Evolutionary conservation across 2,797 vertebrate species (phyloP).

Genomic region (Smutsia gigantea): DNA sequence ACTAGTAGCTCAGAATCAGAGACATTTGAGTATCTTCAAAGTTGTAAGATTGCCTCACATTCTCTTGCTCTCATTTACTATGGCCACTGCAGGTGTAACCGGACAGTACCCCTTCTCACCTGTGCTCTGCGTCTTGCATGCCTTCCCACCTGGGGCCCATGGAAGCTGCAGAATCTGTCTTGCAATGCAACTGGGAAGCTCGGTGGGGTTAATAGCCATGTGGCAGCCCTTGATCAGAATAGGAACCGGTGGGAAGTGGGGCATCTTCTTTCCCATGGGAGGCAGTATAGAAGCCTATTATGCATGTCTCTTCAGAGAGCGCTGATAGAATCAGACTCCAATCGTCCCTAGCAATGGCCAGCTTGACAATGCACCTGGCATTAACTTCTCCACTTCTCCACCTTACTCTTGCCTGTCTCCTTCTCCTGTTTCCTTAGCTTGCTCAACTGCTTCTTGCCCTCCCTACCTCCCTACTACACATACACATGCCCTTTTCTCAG

Average conservation of each 20-base stretch:
- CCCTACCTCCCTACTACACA: background rate
- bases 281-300: background rate
- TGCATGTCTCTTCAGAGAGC: background rate
- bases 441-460: background rate
- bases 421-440: background rate
- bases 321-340: background rate
- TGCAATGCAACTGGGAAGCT: background rate
- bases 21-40: background rate
- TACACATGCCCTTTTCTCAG: background rate
- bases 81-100: too few relatives aligned
- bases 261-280: background rate
- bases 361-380: background rate
- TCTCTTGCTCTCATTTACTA: background rate
- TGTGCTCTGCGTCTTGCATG: too few relatives aligned
- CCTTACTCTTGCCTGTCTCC: background rate
- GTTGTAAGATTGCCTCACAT: background rate
- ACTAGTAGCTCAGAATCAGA: background rate
- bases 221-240: background rate
- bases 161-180: background rate
- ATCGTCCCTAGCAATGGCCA: background rate
- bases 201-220: rapidly evolving
- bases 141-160: background rate
- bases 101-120: rapidly evolving
- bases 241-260: background rate
- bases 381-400: background rate